Percentiles rank a stretch among this genome's conserved stretches.
Conservation (phyloP, 2,113 vertebrate genomes). For the Gobio gobio region DNA sequence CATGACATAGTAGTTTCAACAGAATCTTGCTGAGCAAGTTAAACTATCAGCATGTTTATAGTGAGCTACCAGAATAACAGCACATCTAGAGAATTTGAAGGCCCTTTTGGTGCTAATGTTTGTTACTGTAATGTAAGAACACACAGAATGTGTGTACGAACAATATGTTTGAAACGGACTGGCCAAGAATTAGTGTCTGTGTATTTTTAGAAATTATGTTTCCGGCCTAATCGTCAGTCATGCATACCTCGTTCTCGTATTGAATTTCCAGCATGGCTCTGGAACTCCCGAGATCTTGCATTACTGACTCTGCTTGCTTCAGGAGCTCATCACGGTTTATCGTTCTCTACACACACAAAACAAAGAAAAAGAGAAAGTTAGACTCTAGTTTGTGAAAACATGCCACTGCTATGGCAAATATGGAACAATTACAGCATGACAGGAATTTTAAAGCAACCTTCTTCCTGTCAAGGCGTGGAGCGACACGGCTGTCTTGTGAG, state of each 20-base stretch:
- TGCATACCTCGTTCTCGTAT: conserved; percentile 94
- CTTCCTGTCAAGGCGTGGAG: conserved; percentile 96
- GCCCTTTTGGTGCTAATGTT: neutral
- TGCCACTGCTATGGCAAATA: neutral
- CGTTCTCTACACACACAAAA: conserved; percentile 82
- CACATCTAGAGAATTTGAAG: neutral
- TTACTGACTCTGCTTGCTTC: conserved; percentile 98
- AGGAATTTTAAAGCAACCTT: conserved; percentile 76
- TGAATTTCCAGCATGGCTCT: conserved; percentile 99
- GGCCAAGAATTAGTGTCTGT: neutral
- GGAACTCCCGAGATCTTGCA: conserved; percentile 98
- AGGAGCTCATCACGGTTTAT: conserved; percentile 98
- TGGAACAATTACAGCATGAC: neutral
- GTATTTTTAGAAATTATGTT: neutral
- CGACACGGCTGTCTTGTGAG: conserved; percentile 98
- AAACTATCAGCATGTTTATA: neutral
- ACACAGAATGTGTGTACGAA: neutral
- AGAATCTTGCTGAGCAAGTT: neutral
- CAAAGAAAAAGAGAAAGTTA: neutral
- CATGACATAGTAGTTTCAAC: no score
- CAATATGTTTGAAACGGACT: neutral
- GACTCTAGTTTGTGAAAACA: neutral
- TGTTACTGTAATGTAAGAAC: neutral
- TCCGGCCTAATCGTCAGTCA: neutral
- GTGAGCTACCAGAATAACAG: neutral